Conservation (phyloP, 1,140 invertebrate species). For the Acromyrmex heyeri region DNA sequence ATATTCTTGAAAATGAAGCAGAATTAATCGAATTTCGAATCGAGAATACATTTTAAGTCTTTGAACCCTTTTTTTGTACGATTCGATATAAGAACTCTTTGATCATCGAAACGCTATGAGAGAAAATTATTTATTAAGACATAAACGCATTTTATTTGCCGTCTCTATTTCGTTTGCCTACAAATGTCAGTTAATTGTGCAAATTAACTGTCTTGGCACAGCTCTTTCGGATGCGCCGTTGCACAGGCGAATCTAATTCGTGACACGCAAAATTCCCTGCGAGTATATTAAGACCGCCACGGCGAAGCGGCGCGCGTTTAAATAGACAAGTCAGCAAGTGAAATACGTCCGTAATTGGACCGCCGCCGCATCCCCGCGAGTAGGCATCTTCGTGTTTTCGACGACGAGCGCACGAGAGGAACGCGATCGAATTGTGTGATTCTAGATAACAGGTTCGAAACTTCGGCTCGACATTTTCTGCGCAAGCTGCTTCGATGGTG, state of each 20-base stretch:
- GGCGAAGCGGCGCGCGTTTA: slow-evolving; percentile 10
- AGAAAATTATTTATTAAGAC: slow-evolving; percentile 1
- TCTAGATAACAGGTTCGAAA: slow-evolving; percentile 41
- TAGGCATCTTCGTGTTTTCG: not conserved
- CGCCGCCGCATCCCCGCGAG: slow-evolving; percentile 4
- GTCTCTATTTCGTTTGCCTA: not conserved
- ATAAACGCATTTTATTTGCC: slow-evolving; percentile 8
- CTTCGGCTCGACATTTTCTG: slow-evolving; percentile 12
- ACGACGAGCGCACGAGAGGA: not conserved
- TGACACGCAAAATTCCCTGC: slow-evolving; percentile 36
- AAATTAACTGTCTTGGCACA: slow-evolving; percentile 19
- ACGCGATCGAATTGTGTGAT: slow-evolving; percentile 54
- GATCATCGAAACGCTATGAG: not conserved
- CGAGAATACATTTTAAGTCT: not conserved
- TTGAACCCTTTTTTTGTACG: too few species aligned
- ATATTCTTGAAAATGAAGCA: not conserved
- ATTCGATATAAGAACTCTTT: not conserved
- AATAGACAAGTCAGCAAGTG: slow-evolving; percentile 36
- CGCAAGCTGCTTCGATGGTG: not conserved
- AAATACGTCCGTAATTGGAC: slow-evolving; percentile 54
- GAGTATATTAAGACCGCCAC: slow-evolving; percentile 17
- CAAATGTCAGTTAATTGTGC: slow-evolving; percentile 38
- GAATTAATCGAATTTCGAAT: not conserved
- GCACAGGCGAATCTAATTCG: slow-evolving; percentile 20
- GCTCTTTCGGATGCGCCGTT: slow-evolving; percentile 5